Conservation (phyloP, 37 sponge, comb jelly and placozoan species). For the Corticium candelabrum region DNA sequence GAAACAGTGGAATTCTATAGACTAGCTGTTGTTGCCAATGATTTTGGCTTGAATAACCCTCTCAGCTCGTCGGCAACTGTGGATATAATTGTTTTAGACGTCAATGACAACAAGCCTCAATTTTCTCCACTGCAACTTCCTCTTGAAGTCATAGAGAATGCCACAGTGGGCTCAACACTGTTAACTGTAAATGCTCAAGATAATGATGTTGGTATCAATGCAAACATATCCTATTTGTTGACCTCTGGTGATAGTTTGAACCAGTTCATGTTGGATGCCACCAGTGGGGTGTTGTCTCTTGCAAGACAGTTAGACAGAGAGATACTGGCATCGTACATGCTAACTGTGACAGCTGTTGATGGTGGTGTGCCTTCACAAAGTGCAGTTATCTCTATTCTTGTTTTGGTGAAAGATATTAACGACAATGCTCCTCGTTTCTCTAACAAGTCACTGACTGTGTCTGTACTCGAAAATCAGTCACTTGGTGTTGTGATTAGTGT, state of each 20-base stretch:
- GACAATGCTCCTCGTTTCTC: slow-evolving; percentile 40
- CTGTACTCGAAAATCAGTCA: slow-evolving; percentile 12
- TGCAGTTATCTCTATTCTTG: background rate
- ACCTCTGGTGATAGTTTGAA: background rate
- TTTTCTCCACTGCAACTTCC: slow-evolving; percentile 10
- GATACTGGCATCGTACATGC: background rate
- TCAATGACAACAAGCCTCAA: slow-evolving; percentile 35
- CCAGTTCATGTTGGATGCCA: slow-evolving; percentile 25
- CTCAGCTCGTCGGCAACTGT: slow-evolving; percentile 15
- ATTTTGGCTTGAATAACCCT: slow-evolving; percentile 15
- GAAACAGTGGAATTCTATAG: slow-evolving; percentile 19
- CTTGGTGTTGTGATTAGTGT: background rate
- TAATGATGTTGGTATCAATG: slow-evolving; percentile 26
- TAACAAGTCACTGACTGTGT: background rate
- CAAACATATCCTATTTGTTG: slow-evolving; percentile 6
- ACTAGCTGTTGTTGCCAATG: slow-evolving; percentile 34
- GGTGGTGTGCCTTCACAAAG: slow-evolving; percentile 7
- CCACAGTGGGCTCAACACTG: slow-evolving; percentile 14
- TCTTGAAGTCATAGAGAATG: slow-evolving; percentile 22
- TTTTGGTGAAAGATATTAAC: slow-evolving; percentile 60
- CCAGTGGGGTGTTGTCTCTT: slow-evolving; percentile 37
- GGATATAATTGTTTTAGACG: slow-evolving; percentile 19
- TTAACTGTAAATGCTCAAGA: slow-evolving; percentile 37
- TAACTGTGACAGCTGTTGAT: slow-evolving; percentile 28
- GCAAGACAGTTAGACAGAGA: slow-evolving; percentile 10